These are phyloP conservation scores for Bubalus kerabau DNA, from an alignment of 2,113 vertebrate genomes.

Conservation along the genomic window DNA sequence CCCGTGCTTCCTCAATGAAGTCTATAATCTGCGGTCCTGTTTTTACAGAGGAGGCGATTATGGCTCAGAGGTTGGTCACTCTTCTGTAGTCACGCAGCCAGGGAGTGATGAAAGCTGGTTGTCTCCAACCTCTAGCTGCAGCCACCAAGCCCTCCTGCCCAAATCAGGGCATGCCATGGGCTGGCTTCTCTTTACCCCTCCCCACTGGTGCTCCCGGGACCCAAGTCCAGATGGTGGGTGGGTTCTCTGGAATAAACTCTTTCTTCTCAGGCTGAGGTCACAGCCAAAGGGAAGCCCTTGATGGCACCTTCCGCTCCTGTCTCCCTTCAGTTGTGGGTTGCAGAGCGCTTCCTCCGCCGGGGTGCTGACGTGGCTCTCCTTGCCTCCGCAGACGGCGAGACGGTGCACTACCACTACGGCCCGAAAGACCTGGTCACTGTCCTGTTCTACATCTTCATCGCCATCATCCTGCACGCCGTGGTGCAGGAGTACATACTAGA, in stretches of 20 bases:
- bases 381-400: conserved; percentile 88
- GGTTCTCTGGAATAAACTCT: neutral
- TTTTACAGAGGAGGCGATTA: neutral
- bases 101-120: neutral
- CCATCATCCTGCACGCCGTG: conserved; percentile 94
- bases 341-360: neutral
- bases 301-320: neutral
- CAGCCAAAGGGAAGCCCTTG: neutral
- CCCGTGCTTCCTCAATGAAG: neutral
- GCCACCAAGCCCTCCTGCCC: neutral
- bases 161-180: accelerated
- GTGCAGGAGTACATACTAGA: conserved; percentile 97
- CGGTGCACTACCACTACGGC: conserved; percentile 92
- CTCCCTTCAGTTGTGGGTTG: neutral
- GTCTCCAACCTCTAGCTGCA: neutral
- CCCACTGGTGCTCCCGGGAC: neutral
- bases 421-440: conserved; percentile 93
- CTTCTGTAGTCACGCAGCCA: neutral
- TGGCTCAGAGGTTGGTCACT: neutral
- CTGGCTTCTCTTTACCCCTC: neutral
- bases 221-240: neutral
- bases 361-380: neutral
- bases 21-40: neutral
- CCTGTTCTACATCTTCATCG: conserved; percentile 94
- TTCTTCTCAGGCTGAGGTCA: neutral